Evolutionary conservation across 92 coral and sea anemone genomes (phyloP), one percentile per base, ranked within the genome.

Genomic region (Blastomussa wellsi): DNA sequence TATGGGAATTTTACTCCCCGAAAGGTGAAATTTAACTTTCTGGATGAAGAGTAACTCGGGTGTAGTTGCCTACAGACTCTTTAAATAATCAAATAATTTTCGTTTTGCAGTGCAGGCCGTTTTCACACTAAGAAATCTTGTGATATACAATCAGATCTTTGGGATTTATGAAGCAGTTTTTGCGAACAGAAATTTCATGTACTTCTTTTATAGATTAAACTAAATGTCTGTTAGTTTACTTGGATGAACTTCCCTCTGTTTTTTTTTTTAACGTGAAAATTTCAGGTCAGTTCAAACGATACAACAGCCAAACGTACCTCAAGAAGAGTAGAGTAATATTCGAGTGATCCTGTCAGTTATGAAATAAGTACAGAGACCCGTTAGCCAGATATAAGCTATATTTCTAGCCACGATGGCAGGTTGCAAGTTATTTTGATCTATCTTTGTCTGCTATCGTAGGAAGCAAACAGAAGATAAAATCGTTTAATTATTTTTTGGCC

Each of bases 401-500:
- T 41, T 57, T 37, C 15, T 59, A 24, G 38, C 24, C 42, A 13
- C 72, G 3, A 47, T 48, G 44, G 14, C 41, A 69, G 77, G 24
- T 79, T 80, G 14, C 32, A 33, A 39, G 53, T 11, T 47, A 28
- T 28, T 26, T 64, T 32, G 5, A 7, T 20, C 4, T 4, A 13
- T 16, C 38, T 29, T 31, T 31, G 68, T 16, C 38, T 33, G 31
- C 11, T 49, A 51, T 81, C 44, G 65, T 32, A 66, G 32, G 29
- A 31, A 31, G 37, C 85, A 70, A 51, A 70, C 68, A 31, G 1
- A 49, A 70, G 39, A 26, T 44, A 20, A 68, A 37, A 4, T 24
- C 26, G 26, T 81, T 81, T 70, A 81, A 70, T 81, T 81, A 36
- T 68, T 69, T 48, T 69, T 42, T 28, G 29, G 69, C 33, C 39